phyloP scores from a whole-genome alignment of 2,113 vertebrate genomes.

The Oceanites oceanicus region DNA sequence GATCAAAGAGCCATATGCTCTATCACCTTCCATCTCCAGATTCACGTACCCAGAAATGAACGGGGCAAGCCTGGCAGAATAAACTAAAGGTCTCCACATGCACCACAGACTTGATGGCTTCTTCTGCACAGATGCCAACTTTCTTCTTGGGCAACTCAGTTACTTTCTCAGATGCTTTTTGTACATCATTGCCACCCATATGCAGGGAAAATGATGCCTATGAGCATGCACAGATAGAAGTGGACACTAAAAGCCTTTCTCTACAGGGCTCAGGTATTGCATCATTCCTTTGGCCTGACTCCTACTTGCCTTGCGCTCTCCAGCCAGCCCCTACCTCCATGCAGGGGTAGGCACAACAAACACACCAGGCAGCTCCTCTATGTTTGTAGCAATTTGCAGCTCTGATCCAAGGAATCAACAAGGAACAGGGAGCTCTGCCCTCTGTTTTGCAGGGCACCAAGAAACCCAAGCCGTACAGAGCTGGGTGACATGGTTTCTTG shows the following conservation, averaged over 20 bases:
- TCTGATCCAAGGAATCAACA: not conserved
- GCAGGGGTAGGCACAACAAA: not conserved
- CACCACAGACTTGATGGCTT: not conserved
- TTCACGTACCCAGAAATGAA: not conserved
- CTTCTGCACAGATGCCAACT: not conserved
- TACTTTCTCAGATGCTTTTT: not conserved
- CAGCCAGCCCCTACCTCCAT: not conserved
- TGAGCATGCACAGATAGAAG: not conserved
- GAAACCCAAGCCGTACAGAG: not conserved
- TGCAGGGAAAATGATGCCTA: not conserved
- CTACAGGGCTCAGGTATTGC: not conserved
- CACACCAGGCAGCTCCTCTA: not conserved
- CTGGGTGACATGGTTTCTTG: not conserved
- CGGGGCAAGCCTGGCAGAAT: not conserved
- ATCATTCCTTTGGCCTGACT: not conserved
- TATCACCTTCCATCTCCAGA: not conserved
- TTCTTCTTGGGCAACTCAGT: not conserved
- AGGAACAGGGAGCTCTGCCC: not conserved
- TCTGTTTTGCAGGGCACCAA: not conserved
- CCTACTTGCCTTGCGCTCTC: not conserved
- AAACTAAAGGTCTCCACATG: rapidly evolving
- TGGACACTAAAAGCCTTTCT: not conserved
- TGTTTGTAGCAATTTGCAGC: not conserved
- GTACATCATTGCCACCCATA: not conserved
- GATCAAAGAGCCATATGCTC: not conserved